phyloP scores from a whole-genome alignment of 2,888 invertebrate species.

The Stenichneumon culpator region DNA sequence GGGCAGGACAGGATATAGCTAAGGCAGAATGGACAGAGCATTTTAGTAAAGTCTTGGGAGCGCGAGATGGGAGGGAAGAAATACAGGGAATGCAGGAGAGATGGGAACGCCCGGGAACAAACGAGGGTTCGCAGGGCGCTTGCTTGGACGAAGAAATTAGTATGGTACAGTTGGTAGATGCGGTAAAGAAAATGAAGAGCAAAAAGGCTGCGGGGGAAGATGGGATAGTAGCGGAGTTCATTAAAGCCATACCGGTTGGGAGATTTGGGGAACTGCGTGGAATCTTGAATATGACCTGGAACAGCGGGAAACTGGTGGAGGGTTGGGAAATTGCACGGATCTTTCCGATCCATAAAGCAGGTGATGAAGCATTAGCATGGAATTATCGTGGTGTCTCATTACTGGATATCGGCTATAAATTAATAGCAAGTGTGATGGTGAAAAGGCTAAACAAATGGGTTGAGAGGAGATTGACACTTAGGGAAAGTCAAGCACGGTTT shows the following conservation, averaged over 20 bases:
- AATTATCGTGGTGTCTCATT: not conserved
- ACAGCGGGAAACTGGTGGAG: slow-evolving; percentile 22
- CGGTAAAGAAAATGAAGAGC: not conserved
- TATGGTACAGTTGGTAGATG: not conserved
- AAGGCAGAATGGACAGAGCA: too few relatives aligned
- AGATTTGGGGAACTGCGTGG: not conserved
- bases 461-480: not conserved
- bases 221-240: slow-evolving; percentile 15
- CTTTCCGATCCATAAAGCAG: not conserved
- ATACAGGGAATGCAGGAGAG: too few relatives aligned
- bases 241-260: slow-evolving; percentile 31
- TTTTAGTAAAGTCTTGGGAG: too few relatives aligned
- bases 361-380: not conserved
- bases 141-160: not conserved
- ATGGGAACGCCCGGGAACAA: too few relatives aligned
- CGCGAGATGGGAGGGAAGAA: too few relatives aligned
- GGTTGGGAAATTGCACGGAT: slow-evolving; percentile 38
- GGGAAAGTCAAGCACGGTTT: slow-evolving; percentile 9
- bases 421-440: not conserved
- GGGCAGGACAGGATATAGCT: too few relatives aligned
- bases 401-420: not conserved
- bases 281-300: slow-evolving; percentile 36
- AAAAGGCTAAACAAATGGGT: not conserved
- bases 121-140: too few relatives aligned
- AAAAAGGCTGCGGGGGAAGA: not conserved